A percentile compares a stretch with the other conserved stretches of the same genome.
Conservation (phyloP, 2,888 invertebrate genomes). For the Parnassius apollo region DNA sequence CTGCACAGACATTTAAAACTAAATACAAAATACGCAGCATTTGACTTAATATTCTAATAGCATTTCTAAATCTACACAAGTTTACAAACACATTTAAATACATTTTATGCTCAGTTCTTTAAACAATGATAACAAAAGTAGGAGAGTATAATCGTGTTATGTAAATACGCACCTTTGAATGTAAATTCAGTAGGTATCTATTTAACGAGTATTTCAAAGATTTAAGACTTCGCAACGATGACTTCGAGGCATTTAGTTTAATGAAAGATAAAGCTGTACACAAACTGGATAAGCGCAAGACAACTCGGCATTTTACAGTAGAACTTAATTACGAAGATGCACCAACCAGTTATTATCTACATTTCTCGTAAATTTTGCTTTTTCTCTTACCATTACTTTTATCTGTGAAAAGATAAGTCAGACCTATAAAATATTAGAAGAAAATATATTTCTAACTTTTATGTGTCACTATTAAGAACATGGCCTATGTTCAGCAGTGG, state of each 20-base stretch:
- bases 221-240: conserved; percentile 17
- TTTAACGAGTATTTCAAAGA: conserved; percentile 21
- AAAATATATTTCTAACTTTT: no score
- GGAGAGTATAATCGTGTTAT: conserved; percentile 22
- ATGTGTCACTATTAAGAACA: no score
- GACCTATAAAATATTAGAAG: no score
- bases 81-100: conserved; percentile 18
- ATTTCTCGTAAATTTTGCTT: no score
- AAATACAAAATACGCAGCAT: conserved; percentile 6
- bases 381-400: no score
- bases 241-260: conserved; percentile 10
- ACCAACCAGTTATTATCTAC: not conserved
- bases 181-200: conserved; percentile 20
- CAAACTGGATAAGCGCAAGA: conserved; percentile 2
- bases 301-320: conserved; percentile 6
- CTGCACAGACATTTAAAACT: conserved; percentile 19
- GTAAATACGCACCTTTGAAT: conserved; percentile 28
- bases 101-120: conserved; percentile 20
- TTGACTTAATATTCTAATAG: conserved; percentile 18
- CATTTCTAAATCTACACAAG: conserved; percentile 19
- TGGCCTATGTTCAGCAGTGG: no score
- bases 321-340: conserved; percentile 2
- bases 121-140: conserved; percentile 26
- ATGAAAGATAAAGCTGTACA: conserved; percentile 15
- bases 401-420: no score